A percentile compares a stretch with the other conserved stretches of the same genome.
phyloP scores from a whole-genome alignment of 64 coral and sea anemone species.

The Montipora sp. region DNA sequence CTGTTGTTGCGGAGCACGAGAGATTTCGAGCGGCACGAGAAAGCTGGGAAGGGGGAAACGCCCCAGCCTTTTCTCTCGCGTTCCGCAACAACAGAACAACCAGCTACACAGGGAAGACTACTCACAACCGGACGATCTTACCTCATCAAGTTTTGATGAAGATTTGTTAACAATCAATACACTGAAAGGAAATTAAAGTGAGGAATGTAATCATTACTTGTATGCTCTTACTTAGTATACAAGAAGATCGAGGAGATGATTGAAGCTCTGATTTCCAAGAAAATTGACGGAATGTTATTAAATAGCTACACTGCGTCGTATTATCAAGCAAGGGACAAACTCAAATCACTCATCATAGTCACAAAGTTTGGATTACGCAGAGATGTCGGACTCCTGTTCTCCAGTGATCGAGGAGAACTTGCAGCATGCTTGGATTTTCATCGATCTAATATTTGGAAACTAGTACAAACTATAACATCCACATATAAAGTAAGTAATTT shows the following conservation, averaged over 20 bases:
- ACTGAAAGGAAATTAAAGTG: too few species aligned
- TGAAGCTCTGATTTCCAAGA: neutral
- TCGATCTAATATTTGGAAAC: constrained; percentile 9
- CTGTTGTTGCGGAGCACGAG: too few species aligned
- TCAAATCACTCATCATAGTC: constrained; percentile 5
- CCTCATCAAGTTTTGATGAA: too few species aligned
- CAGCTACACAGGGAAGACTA: too few species aligned
- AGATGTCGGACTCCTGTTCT: neutral
- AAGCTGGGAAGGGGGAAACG: too few species aligned
- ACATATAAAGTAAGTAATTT: neutral
- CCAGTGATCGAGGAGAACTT: neutral
- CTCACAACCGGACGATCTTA: too few species aligned
- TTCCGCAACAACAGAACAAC: too few species aligned
- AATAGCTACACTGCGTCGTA: constrained; percentile 8
- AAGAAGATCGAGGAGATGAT: neutral
- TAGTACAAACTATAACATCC: neutral
- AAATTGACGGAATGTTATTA: constrained; percentile 7
- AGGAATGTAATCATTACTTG: too few species aligned
- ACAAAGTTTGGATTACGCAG: constrained; percentile 28
- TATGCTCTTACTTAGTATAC: neutral
- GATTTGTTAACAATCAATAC: too few species aligned
- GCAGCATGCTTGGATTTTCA: neutral
- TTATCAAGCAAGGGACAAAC: constrained; percentile 7
- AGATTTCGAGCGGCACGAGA: too few species aligned
- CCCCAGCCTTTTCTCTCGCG: too few species aligned